phyloP scores from a whole-genome alignment of 2,888 invertebrate genomes.

The Papilio protenor region DNA sequence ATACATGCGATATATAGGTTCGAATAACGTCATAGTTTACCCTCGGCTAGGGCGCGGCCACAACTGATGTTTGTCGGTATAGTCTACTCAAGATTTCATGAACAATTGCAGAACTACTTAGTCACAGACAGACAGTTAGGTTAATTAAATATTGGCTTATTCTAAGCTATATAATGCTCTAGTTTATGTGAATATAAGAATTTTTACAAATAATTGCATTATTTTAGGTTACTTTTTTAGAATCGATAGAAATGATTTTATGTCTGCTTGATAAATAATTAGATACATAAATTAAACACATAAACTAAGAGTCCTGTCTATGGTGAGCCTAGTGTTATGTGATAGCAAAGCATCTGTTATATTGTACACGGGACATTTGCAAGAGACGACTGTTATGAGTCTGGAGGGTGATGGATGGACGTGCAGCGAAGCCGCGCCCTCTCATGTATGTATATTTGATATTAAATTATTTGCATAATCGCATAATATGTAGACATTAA shows the following conservation, averaged over 20 bases:
- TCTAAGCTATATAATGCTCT: too few relatives aligned
- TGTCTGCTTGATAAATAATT: background rate
- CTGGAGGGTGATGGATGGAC: conserved; percentile 77
- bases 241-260: background rate
- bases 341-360: conserved; percentile 67
- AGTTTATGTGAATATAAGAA: too few relatives aligned
- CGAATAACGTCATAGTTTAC: conserved; percentile 79
- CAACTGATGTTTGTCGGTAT: conserved; percentile 61
- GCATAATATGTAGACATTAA: conserved; percentile 6
- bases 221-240: background rate
- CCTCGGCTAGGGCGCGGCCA: conserved; percentile 65
- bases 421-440: conserved; percentile 55
- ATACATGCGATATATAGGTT: conserved; percentile 77
- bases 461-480: conserved; percentile 47
- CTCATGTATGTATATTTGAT: conserved; percentile 50
- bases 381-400: conserved; percentile 75
- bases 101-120: background rate
- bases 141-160: too few relatives aligned
- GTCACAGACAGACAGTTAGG: background rate
- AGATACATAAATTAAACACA: background rate
- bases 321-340: conserved; percentile 54
- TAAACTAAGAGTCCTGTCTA: conserved; percentile 14
- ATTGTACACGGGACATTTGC: conserved; percentile 68
- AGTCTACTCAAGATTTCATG: background rate
- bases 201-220: too few relatives aligned